Percentiles rank a stretch among this genome's conserved stretches.
These are phyloP conservation scores for Columba janthina DNA, from an alignment of 2,113 vertebrate genomes.

Conservation along the genomic window DNA sequence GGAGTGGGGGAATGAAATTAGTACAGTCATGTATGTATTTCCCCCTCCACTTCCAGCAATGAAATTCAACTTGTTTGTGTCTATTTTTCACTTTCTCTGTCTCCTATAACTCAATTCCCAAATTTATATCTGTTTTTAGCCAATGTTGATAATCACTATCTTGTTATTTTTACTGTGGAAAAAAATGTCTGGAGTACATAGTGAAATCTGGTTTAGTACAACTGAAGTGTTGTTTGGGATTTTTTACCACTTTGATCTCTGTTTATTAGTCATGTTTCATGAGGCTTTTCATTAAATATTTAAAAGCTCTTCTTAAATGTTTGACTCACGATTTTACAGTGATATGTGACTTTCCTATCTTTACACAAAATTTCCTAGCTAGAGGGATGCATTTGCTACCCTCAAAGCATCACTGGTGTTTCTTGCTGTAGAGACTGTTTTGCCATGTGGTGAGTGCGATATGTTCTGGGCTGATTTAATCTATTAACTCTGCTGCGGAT, in stretches of 20 bases:
- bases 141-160: background rate
- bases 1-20: background rate
- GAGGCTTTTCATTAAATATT: background rate
- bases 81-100: background rate
- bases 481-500: background rate
- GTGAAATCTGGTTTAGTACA: background rate
- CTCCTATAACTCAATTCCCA: background rate
- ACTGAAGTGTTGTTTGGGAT: background rate
- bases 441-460: rapidly evolving
- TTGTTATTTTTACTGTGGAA: background rate
- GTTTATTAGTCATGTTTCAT: background rate
- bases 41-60: background rate
- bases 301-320: background rate
- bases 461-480: background rate
- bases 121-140: background rate
- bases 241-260: background rate
- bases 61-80: background rate
- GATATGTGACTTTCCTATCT: background rate
- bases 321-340: background rate
- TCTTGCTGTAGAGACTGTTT: background rate
- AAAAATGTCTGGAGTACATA: background rate
- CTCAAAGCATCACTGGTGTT: background rate
- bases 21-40: background rate
- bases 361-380: background rate
- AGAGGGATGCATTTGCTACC: background rate